Evolutionary conservation across 35 echinoderm and acorn worm species (phyloP), one percentile per base, ranked within the genome.

Genomic region (Holothuria glaberrima): DNA sequence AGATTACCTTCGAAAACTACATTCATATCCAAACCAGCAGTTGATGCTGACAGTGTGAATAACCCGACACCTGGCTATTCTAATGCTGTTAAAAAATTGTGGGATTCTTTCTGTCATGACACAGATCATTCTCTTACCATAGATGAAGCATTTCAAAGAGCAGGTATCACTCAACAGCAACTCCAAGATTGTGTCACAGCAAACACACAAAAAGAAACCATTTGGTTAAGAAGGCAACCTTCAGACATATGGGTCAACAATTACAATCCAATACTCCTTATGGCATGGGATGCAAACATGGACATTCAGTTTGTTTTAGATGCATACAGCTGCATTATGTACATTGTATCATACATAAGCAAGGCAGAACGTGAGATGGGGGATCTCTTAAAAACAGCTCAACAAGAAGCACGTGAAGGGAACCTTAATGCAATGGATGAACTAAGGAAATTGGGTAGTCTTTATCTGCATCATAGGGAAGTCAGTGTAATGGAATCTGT

Each of bases 301-400:
- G 30, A 61, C 33, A 61, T 84, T 35, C 45, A 78, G 30, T 29
- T 84, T 61, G 80, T 84, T 30, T 64, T 62, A 61, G 32, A 84
- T 38, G 26, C 80, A 61, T 84, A 84, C 80, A 84, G 54, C 32
- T 61, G 56, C 61, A 84, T 84, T 21, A 84, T 84, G 54, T 61
- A 84, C 59, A 84, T 64, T 31, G 80, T 84, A 21, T 84, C 80
- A 20, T 61, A 84, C 26, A 64, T 64, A 25, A 64, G 57, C 34
- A 84, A 64, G 27, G 58, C 80, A 19, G 80, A 84, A 61, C 25
- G 80, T 33, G 52, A 84, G 31, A 84, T 84, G 80, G 54, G 80
- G 9, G 57, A 60, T 61, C 32, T 84, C 12, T 36, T 62, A 1
- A 84, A 61, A 61, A 31, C 32, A 22, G 18, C 80, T 84, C 80